Evolutionary conservation across 2,888 invertebrate species (phyloP).

Genomic region (Lithophane socia): DNA sequence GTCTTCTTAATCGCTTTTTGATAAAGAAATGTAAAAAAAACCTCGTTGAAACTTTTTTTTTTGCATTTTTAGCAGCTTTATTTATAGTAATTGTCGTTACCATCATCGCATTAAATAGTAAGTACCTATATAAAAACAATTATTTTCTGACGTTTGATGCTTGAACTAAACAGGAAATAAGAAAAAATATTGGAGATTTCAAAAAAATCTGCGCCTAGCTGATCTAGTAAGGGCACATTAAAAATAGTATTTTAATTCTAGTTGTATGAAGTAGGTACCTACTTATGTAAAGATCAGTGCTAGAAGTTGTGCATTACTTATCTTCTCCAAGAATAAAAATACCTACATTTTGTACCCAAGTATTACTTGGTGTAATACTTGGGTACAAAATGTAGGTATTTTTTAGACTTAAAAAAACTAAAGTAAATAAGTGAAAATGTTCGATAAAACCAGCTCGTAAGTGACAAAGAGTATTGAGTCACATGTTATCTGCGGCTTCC

Average conservation of each 20-base stretch:
- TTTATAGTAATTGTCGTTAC: background rate
- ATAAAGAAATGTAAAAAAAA: background rate
- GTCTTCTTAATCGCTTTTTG: constrained; percentile 14
- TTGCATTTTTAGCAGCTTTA: background rate
- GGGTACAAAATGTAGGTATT: too few relatives aligned
- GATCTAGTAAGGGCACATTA: too few relatives aligned
- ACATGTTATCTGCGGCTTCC: constrained; percentile 78
- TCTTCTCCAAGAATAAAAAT: background rate
- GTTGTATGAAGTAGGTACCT: too few relatives aligned
- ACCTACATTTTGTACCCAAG: background rate
- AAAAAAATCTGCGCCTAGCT: too few relatives aligned
- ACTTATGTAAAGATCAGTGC: too few relatives aligned
- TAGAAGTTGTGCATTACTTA: too few relatives aligned
- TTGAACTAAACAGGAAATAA: background rate
- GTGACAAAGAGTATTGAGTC: constrained; percentile 77
- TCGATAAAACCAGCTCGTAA: constrained; percentile 47
- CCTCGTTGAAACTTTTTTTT: background rate
- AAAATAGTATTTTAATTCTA: too few relatives aligned
- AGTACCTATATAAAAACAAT: too few relatives aligned
- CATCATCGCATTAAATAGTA: background rate
- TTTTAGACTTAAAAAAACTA: constrained; percentile 8
- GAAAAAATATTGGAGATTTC: background rate
- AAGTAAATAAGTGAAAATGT: constrained; percentile 48
- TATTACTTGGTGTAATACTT: too few relatives aligned
- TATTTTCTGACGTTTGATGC: background rate